Conservation (phyloP, 2,113 vertebrate genomes). For the Indicator maculatus region DNA sequence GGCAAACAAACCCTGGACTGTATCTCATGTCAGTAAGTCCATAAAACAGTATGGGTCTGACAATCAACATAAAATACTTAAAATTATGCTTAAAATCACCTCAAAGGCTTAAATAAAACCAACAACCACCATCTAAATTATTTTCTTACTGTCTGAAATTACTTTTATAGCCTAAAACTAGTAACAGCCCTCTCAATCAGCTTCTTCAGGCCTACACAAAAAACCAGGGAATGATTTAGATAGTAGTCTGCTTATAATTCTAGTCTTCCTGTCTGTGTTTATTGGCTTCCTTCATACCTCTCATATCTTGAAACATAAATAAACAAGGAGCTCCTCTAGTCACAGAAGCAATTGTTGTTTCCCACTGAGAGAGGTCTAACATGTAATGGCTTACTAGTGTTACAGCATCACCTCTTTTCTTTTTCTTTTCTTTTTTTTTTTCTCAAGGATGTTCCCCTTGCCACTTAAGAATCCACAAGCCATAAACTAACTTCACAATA, state of each 20-base stretch:
- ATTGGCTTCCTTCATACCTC: constrained; percentile 10
- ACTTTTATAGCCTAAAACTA: neutral
- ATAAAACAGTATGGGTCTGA: neutral
- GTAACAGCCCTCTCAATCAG: neutral
- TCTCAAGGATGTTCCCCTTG: neutral
- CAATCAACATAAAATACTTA: neutral
- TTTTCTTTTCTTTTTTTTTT: neutral
- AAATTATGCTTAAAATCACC: neutral
- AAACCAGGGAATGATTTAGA: neutral
- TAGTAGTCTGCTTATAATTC: neutral
- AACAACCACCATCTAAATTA: neutral
- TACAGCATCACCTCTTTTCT: neutral
- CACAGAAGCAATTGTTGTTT: neutral
- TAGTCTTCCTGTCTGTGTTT: constrained; percentile 27
- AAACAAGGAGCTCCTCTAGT: neutral
- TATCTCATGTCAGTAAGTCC: neutral
- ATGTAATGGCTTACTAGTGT: neutral
- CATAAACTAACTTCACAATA: neutral
- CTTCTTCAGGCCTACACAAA: neutral
- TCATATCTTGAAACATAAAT: neutral
- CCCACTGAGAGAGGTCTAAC: neutral
- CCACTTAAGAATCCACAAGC: neutral
- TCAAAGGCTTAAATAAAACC: neutral
- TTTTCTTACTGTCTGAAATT: neutral
- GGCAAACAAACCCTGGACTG: neutral